Evolutionary conservation across 2,113 vertebrate genomes (phyloP).

Genomic region (Alouatta palliata): DNA sequence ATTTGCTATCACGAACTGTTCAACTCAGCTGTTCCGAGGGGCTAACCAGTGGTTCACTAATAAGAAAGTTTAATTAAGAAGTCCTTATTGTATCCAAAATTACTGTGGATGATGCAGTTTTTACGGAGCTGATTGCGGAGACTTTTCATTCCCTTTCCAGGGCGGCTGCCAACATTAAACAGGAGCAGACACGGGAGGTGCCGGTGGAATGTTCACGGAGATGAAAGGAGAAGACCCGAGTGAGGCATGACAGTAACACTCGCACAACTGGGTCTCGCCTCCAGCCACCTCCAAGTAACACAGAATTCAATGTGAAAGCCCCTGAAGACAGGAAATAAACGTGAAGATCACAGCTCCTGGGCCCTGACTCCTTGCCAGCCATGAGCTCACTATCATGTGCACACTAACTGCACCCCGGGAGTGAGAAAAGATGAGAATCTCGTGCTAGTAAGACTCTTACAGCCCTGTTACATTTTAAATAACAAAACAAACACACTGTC

Average conservation of each 20-base stretch:
- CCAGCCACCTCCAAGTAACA: background rate
- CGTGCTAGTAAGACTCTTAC: rapidly evolving
- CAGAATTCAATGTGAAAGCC: background rate
- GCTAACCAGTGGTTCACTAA: background rate
- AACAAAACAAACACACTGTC: background rate
- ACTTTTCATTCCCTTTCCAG: background rate
- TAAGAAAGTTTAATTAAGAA: background rate
- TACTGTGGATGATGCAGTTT: background rate
- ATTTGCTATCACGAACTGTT: background rate
- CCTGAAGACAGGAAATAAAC: background rate
- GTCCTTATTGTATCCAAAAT: no score
- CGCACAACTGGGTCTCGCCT: rapidly evolving
- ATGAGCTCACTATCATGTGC: rapidly evolving
- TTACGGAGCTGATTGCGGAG: rapidly evolving
- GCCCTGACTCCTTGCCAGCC: background rate
- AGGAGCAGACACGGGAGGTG: rapidly evolving
- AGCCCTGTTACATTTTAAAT: background rate
- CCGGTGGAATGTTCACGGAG: rapidly evolving
- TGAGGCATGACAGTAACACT: rapidly evolving
- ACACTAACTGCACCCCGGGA: background rate
- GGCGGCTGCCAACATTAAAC: background rate
- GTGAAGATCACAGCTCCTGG: rapidly evolving
- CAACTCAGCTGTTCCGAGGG: rapidly evolving
- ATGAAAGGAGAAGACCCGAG: background rate
- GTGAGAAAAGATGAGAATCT: background rate